Conservation (phyloP, 2,797 vertebrate genomes). For the Anisognathus igniventris region DNA sequence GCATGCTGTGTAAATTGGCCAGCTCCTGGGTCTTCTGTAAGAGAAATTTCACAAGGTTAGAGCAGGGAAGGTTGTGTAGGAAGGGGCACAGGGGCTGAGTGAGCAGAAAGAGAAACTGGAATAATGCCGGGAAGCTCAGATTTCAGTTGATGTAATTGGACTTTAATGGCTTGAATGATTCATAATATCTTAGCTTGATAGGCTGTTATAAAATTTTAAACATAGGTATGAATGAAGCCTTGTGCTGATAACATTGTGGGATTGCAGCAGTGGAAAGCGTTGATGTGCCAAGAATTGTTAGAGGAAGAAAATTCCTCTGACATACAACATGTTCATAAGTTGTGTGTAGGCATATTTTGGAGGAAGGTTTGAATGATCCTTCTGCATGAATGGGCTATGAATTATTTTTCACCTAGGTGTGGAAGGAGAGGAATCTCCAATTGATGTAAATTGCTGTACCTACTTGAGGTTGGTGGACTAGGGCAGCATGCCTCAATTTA, state of each 20-base stretch:
- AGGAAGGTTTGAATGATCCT: not conserved
- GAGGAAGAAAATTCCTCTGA: not conserved
- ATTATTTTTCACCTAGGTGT: not conserved
- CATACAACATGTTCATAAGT: fast-evolving
- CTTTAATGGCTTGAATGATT: conserved; percentile 3
- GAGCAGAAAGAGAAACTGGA: not conserved
- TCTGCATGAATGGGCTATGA: not conserved
- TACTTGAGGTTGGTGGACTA: not conserved
- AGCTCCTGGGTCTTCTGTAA: not conserved
- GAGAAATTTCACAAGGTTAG: not conserved
- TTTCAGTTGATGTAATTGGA: not conserved
- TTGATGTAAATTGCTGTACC: not conserved
- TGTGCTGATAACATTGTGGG: not conserved
- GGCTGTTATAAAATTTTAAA: not conserved
- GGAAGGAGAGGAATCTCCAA: not conserved
- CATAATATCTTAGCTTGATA: not conserved
- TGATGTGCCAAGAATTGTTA: not conserved
- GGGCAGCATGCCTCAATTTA: not conserved
- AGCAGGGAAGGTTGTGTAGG: not conserved
- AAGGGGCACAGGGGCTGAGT: not conserved
- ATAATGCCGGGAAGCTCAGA: not conserved
- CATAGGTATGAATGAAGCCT: not conserved
- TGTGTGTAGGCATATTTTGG: not conserved
- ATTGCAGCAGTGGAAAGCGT: not conserved
- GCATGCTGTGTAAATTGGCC: not conserved